These are phyloP conservation scores for Notarius lentiginosus DNA, from an alignment of 2,113 vertebrate genomes.

Conservation along the genomic window DNA sequence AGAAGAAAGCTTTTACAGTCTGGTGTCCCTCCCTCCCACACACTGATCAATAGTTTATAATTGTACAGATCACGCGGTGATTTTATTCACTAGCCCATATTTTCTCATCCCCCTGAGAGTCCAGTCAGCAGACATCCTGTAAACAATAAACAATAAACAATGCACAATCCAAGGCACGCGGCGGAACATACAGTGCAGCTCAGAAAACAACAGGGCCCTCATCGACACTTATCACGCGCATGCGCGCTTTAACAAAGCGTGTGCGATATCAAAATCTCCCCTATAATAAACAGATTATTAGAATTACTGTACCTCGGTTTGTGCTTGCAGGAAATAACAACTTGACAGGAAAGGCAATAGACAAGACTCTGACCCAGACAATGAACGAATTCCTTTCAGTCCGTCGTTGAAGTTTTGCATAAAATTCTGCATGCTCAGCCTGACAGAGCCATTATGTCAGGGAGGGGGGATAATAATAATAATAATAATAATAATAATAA, in stretches of 20 bases:
- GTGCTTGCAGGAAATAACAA: background rate
- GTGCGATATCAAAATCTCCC: background rate
- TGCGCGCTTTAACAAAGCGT: background rate
- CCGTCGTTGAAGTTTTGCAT: constrained; percentile 23
- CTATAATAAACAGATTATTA: too few species aligned
- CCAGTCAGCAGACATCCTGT: too few species aligned
- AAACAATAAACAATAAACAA: too few species aligned
- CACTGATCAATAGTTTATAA: background rate
- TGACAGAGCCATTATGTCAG: background rate
- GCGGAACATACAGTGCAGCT: background rate
- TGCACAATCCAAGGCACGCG: background rate
- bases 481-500: background rate
- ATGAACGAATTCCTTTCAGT: background rate
- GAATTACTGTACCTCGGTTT: constrained; percentile 11
- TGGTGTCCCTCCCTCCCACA: too few species aligned
- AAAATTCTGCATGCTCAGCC: background rate
- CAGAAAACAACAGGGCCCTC: background rate
- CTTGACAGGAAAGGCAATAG: background rate
- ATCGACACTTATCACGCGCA: background rate
- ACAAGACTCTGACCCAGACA: background rate
- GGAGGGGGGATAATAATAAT: too few species aligned
- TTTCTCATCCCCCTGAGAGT: background rate
- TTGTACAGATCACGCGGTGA: background rate
- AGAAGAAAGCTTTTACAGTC: background rate
- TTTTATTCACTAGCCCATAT: background rate